Evolutionary conservation across 1,140 invertebrate species (phyloP).

Genomic region (Chlorops oryzae): DNA sequence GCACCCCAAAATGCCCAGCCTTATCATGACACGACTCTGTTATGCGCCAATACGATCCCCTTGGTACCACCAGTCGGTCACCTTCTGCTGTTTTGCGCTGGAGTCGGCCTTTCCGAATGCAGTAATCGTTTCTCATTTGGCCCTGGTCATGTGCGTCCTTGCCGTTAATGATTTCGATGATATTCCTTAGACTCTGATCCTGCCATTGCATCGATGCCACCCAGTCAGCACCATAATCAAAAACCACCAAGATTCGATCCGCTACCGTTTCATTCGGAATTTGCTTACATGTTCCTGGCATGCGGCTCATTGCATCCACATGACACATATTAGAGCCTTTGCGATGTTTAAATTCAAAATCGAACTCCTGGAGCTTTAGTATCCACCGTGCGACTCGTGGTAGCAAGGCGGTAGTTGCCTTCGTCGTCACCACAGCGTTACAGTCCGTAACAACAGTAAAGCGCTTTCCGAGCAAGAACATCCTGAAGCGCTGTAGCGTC

Average conservation of each 20-base stretch:
- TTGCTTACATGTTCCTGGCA: neutral
- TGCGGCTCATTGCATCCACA: conserved; percentile 19
- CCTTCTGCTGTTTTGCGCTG: neutral
- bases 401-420: conserved; percentile 38
- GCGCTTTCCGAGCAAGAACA: conserved; percentile 11
- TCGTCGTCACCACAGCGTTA: conserved; percentile 38
- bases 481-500: neutral
- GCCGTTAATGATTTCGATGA: neutral
- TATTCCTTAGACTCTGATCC: neutral
- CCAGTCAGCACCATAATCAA: neutral
- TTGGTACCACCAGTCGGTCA: neutral
- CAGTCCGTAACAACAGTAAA: conserved; percentile 44
- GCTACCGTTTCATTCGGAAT: too few relatives aligned
- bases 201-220: neutral
- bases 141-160: neutral
- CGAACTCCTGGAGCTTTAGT: conserved; percentile 7
- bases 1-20: conserved; percentile 19
- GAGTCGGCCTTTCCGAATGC: neutral
- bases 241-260: neutral
- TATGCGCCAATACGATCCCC: neutral
- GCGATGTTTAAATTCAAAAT: conserved; percentile 4
- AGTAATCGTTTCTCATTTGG: neutral
- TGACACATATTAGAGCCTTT: conserved; percentile 10
- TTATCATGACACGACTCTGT: conserved; percentile 17
- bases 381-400: conserved; percentile 24